These are phyloP conservation scores for Eulemur albifrons DNA, from an alignment of 2,797 vertebrate species.

Conservation along the genomic window DNA sequence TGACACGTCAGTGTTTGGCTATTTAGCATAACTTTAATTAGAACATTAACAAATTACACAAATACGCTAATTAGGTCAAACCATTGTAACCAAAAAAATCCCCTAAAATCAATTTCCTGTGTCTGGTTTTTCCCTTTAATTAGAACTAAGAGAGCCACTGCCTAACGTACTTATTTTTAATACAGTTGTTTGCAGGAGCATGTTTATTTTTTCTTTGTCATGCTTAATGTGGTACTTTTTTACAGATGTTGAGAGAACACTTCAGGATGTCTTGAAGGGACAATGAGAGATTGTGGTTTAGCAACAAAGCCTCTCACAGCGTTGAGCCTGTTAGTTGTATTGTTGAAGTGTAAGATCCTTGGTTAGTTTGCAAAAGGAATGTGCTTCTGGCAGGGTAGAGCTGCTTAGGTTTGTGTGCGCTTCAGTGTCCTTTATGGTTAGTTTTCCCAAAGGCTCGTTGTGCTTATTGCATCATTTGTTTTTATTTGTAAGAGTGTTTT, in stretches of 20 bases:
- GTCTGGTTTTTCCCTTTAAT: conserved; percentile 43
- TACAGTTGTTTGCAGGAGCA: conserved; percentile 3
- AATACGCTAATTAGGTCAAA: conserved; percentile 21
- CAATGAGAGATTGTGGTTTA: conserved; percentile 53
- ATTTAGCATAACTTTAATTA: conserved; percentile 55
- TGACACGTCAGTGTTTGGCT: conserved; percentile 6
- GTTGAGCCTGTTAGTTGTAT: neutral
- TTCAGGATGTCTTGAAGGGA: conserved; percentile 56
- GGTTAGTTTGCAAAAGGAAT: conserved; percentile 27
- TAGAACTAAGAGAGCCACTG: neutral
- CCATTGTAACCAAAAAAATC: neutral
- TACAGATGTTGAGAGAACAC: conserved; percentile 59
- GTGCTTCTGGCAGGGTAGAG: neutral
- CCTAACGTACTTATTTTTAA: conserved; percentile 52
- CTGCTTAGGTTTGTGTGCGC: neutral
- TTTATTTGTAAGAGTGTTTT: conserved; percentile 66
- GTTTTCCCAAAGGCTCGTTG: conserved; percentile 50
- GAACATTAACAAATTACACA: conserved; percentile 34
- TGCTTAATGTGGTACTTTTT: conserved; percentile 30
- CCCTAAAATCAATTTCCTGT: neutral
- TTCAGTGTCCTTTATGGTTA: conserved; percentile 13
- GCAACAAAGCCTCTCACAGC: conserved; percentile 10
- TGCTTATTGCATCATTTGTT: conserved; percentile 64
- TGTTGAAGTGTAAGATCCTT: conserved; percentile 18
- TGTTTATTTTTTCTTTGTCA: conserved; percentile 52